Base-by-base conservation (phyloP, 2,113 vertebrate species). In the Symphodus melops region DNA sequence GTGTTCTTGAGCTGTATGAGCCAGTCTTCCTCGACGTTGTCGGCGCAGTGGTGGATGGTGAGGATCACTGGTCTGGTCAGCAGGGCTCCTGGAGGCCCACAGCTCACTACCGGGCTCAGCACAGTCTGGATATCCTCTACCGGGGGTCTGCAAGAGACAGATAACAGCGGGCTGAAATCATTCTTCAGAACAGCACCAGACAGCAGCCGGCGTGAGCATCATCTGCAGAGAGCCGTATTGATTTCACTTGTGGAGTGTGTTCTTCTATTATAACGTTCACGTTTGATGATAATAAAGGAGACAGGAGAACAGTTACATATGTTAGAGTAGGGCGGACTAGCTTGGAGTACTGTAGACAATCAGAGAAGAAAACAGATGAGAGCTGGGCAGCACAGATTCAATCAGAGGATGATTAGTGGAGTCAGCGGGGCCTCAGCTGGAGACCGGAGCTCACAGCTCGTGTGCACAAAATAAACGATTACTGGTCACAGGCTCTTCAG, bases 41-140 rank as follows among this genome's bases (percentile, higher is more conserved):
- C 96, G 4, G 96, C 94, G 0, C 97, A 97, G 90, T 98, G 97
- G 87, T 95, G 96, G 91, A 98, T 94, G 60, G 96, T 98, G 75
- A 98, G 82, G 84, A 98, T 94, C 56, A 96, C 91, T 0, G 97
- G 97, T 20, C 97, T 93, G 46, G 96, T 98, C 25, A 98, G 88
- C 68, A 98, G 91, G 25, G 96, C 96, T 77, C 96, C 96, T 0
- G 95, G 94, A 1, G 97, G 97, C 33, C 97, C 97, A n/a, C 96
- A 98, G 81, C 95, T 97, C 88, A 98, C 97, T 89, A 98, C 96
- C 0, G 97, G 96, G 0, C 96, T 97, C 89, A 98, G 88, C 62
- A 97, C 95, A 0, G 96, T 97, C 84, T 98, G 96, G 48, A 88
- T 94, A 81, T 98, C 96, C 87, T 98, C 97, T 44, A 96, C 91